Evolutionary conservation across 2,797 vertebrate genomes (phyloP).

Genomic region (Acomys russatus): DNA sequence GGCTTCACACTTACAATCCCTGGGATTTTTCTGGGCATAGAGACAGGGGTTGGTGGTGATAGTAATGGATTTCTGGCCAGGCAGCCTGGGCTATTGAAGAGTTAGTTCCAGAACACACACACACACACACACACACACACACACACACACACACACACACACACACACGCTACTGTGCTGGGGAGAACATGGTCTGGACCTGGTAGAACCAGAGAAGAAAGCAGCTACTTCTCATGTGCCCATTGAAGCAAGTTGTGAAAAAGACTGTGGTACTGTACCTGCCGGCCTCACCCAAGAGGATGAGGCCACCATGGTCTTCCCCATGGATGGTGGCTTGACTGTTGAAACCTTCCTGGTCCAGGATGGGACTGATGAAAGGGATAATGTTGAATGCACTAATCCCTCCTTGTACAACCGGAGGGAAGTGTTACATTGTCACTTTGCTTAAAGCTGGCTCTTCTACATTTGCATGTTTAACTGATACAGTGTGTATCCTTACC

Average conservation of each 20-base stretch:
- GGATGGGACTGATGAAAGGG: not conserved
- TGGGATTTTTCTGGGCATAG: not conserved
- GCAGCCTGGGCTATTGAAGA: not conserved
- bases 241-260: rapidly evolving
- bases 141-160: not conserved
- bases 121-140: not conserved
- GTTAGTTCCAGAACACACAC: too few species aligned
- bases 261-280: too few species aligned
- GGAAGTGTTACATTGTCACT: not conserved
- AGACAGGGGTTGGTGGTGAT: not conserved
- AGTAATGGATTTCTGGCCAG: not conserved
- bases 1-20: not conserved
- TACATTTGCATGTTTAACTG: not conserved
- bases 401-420: rapidly evolving
- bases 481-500: not conserved
- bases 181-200: not conserved
- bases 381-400: not conserved
- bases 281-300: too few species aligned
- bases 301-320: rapidly evolving
- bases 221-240: not conserved
- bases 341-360: too few species aligned
- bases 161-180: not conserved
- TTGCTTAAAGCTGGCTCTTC: not conserved
- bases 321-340: not conserved
- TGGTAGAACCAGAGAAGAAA: not conserved